phyloP scores from a whole-genome alignment of 2,888 invertebrate species.

The Galerucella nymphaeae region DNA sequence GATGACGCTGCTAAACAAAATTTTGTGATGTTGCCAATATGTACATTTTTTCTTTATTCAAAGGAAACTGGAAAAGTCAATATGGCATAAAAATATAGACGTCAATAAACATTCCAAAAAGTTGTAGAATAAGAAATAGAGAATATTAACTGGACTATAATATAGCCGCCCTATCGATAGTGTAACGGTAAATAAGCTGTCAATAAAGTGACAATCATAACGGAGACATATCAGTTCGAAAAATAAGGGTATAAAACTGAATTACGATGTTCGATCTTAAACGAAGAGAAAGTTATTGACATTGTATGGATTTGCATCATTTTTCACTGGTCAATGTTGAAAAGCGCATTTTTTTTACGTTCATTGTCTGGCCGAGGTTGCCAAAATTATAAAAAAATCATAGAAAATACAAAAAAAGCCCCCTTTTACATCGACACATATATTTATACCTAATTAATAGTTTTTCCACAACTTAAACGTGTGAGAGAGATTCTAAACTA shows the following conservation, averaged over 20 bases:
- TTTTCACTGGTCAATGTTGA: constrained; percentile 28
- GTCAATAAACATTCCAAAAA: background rate
- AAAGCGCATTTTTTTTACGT: constrained; percentile 35
- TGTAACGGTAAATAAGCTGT: constrained; percentile 34
- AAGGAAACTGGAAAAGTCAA: too few relatives aligned
- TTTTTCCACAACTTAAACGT: too few relatives aligned
- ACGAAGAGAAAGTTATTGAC: constrained; percentile 40
- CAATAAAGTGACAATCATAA: constrained; percentile 29
- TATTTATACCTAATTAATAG: too few relatives aligned
- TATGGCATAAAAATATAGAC: background rate
- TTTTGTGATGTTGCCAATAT: too few relatives aligned
- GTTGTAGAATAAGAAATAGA: too few relatives aligned
- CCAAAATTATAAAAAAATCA: background rate
- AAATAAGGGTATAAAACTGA: constrained; percentile 34
- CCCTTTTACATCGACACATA: too few relatives aligned
- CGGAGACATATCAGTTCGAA: constrained; percentile 29
- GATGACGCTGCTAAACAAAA: too few relatives aligned
- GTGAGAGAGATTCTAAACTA: background rate
- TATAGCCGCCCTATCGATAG: background rate
- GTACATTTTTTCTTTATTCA: too few relatives aligned
- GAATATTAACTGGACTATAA: background rate
- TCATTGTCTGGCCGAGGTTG: background rate
- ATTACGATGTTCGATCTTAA: constrained; percentile 28
- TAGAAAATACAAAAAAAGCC: background rate
- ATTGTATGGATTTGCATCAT: constrained; percentile 32